Percentiles rank a stretch among this genome's conserved stretches.
These are phyloP conservation scores for Apostichopus parvimensis DNA, from an alignment of 35 echinoderm and acorn worm species.

Conservation along the genomic window DNA sequence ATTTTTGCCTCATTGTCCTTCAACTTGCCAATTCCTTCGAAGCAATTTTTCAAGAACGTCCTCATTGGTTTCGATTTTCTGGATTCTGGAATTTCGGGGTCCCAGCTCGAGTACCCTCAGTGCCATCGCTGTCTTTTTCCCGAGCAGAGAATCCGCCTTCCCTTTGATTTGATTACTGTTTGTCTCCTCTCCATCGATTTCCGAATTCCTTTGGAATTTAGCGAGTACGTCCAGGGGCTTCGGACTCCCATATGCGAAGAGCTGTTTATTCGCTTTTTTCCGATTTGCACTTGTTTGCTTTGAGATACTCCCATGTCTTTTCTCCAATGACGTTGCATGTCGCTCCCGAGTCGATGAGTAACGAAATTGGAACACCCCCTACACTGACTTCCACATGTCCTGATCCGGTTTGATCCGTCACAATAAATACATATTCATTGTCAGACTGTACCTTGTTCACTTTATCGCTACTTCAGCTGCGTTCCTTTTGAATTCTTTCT, in stretches of 20 bases:
- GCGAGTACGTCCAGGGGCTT: slow-evolving; percentile 14
- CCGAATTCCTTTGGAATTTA: not conserved
- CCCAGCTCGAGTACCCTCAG: not conserved
- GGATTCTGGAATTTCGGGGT: not conserved
- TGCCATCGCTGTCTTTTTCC: not conserved
- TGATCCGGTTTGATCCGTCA: no score
- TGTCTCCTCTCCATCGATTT: not conserved
- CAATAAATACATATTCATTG: no score
- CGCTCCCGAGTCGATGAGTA: not conserved
- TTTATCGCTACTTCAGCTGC: no score
- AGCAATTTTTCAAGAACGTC: slow-evolving; percentile 6
- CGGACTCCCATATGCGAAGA: not conserved
- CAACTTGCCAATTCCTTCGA: slow-evolving; percentile 22
- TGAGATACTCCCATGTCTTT: slow-evolving; percentile 9
- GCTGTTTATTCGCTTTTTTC: not conserved
- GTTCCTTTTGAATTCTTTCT: no score
- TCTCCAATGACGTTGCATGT: slow-evolving; percentile 13
- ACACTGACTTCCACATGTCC: no score
- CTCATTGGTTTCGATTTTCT: not conserved
- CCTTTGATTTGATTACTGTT: not conserved
- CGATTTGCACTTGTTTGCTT: not conserved
- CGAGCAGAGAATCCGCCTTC: not conserved
- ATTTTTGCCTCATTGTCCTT: slow-evolving; percentile 57
- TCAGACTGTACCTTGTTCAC: no score
- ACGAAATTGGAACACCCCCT: no score